Evolutionary conservation across 2,797 vertebrate genomes (phyloP).

Genomic region (Dipus sagitta): DNA sequence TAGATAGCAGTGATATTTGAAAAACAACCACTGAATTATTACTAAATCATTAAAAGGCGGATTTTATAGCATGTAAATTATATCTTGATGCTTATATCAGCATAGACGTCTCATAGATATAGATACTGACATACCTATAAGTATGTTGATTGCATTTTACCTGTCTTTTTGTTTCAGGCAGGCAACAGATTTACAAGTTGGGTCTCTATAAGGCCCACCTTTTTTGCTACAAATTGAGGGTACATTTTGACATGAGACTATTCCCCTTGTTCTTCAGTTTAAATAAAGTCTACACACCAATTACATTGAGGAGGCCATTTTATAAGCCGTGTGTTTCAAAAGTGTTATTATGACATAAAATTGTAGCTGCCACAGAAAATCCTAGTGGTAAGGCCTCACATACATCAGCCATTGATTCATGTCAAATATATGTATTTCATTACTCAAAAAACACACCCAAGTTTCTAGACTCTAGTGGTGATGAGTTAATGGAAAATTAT

Average conservation of each 20-base stretch:
- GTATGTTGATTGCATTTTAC: not conserved
- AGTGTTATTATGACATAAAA: slow-evolving; percentile 17
- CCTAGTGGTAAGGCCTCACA: not conserved
- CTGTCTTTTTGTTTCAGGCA: not conserved
- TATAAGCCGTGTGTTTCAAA: slow-evolving; percentile 6
- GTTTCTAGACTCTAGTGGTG: slow-evolving; percentile 60
- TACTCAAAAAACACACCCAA: slow-evolving; percentile 52
- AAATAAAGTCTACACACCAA: slow-evolving; percentile 30
- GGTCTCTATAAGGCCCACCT: not conserved
- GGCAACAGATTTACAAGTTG: slow-evolving; percentile 6
- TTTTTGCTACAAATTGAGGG: slow-evolving; percentile 28
- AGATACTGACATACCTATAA: not conserved
- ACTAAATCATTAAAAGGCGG: not conserved
- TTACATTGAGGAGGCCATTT: slow-evolving; percentile 6
- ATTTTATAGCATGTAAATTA: slow-evolving; percentile 6
- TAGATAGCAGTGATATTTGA: not conserved
- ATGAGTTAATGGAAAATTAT: slow-evolving; percentile 67
- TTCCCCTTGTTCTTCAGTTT: slow-evolving; percentile 38
- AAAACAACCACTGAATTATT: not conserved
- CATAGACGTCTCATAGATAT: not conserved
- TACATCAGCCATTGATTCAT: not conserved
- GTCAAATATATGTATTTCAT: slow-evolving; percentile 53
- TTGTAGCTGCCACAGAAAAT: slow-evolving; percentile 44
- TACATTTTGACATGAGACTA: not conserved
- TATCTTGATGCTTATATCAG: slow-evolving; percentile 20